Base-by-base conservation (phyloP, 2,113 vertebrate genomes). In the Fulmarus glacialis region DNA sequence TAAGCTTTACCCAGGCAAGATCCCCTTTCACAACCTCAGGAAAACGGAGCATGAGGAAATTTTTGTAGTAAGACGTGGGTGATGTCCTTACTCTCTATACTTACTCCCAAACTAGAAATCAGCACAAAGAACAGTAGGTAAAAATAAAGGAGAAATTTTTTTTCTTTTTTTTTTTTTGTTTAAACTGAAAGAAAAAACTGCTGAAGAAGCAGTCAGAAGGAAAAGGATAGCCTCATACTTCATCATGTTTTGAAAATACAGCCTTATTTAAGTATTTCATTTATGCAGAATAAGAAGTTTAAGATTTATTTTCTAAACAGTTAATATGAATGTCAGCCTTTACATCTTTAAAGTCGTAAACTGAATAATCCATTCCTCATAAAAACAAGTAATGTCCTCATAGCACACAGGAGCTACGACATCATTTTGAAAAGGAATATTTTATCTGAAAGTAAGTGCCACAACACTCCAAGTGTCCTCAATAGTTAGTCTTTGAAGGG, bases 41-140 rank as follows among this genome's bases (percentile, higher is more conserved):
- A 50, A 90, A 78, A 59, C 18, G 12, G 4, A 86, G 7, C 12
- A 38, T 1, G 9, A 83, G 34, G 15, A 32, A 36, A 42, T 20
- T 58, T 60, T 7, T 20, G 7, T 24, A 47, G 1, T 4, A 73
- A 36, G 45, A 55, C 17, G 45, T 0, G 0, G 20, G 62, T 14
- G 23, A 62, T 2, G 2, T 15, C 12, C 48, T n/a, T 38, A 29
- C 27, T 84, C 27, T n/a, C 36, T 11, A 5, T 20, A 42, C 5
- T 36, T 47, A n/a, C 1, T 20, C 21, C 11, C 8, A 78, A 48
- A 70, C 3, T 10, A 75, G 29, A 74, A 70, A 79, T 27, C 15
- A 88, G 4, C 6, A 12, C 22, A 68, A 56, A 24, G 5, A 72
- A 42, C 3, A 45, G 2, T 1, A 40, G 3, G 10, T 5, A 32